These are phyloP conservation scores for Lithophane ornitopus DNA, from an alignment of 2,888 invertebrate genomes.

Conservation along the genomic window DNA sequence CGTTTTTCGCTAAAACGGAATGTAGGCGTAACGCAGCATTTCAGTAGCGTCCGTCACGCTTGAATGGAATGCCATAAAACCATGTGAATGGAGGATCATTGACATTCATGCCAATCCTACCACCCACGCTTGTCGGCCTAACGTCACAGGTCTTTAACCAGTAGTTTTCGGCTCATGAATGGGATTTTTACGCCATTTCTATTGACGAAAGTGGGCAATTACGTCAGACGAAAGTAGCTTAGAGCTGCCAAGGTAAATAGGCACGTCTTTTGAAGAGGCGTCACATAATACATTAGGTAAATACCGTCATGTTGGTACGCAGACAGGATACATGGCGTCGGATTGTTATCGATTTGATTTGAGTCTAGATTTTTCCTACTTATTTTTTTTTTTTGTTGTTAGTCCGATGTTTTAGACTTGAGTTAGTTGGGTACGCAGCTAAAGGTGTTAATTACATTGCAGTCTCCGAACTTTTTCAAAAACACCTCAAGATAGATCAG, in stretches of 20 bases:
- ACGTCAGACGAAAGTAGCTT: slow-evolving; percentile 37
- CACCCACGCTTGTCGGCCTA: slow-evolving; percentile 66
- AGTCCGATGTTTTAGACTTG: neutral
- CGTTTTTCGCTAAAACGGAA: slow-evolving; percentile 19
- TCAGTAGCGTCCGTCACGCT: slow-evolving; percentile 41
- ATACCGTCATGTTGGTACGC: slow-evolving; percentile 4
- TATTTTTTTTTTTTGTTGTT: neutral
- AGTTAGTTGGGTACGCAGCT: neutral
- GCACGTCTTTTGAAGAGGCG: slow-evolving; percentile 26
- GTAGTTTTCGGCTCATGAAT: slow-evolving; percentile 57
- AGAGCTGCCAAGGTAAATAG: slow-evolving; percentile 40
- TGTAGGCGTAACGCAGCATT: slow-evolving; percentile 43
- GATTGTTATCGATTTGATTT: neutral
- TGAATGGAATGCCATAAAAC: slow-evolving; percentile 59
- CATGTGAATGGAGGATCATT: slow-evolving; percentile 61
- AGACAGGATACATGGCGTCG: slow-evolving; percentile 1
- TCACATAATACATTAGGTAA: slow-evolving; percentile 16
- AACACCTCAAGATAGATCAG: slow-evolving; percentile 13
- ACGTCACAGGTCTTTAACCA: slow-evolving; percentile 71
- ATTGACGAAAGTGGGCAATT: slow-evolving; percentile 38
- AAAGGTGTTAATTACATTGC: neutral
- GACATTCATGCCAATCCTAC: slow-evolving; percentile 69
- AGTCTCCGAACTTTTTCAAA: slow-evolving; percentile 3
- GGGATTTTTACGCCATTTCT: slow-evolving; percentile 51
- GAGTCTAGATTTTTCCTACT: neutral